Conservation (phyloP, 2,888 invertebrate genomes). For the Watsonalla cultraria region DNA sequence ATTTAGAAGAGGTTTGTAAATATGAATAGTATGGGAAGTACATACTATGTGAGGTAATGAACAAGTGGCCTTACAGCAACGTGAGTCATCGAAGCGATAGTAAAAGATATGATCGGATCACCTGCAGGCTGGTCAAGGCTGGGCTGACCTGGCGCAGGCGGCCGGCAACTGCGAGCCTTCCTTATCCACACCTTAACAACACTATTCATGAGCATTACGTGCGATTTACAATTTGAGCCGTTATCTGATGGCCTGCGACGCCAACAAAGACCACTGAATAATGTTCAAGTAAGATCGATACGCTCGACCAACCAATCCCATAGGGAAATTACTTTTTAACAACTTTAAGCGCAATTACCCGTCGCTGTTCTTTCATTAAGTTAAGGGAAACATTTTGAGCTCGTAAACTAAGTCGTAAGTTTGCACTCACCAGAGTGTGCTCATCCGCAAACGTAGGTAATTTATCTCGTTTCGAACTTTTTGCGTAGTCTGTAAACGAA, state of each 20-base stretch:
- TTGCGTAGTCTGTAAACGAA: neutral
- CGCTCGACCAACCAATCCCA: constrained; percentile 29
- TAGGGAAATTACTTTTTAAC: constrained; percentile 20
- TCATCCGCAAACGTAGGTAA: neutral
- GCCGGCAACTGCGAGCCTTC: constrained; percentile 24
- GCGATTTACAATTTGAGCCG: constrained; percentile 62
- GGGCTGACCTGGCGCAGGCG: constrained; percentile 25
- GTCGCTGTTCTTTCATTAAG: neutral
- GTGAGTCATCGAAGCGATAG: constrained; percentile 38
- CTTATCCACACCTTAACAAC: constrained; percentile 41
- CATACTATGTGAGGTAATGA: constrained; percentile 36
- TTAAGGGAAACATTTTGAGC: neutral
- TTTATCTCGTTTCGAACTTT: neutral
- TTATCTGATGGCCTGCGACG: constrained; percentile 67
- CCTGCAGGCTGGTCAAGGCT: constrained; percentile 55
- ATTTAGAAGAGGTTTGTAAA: too few relatives aligned
- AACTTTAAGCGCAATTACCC: constrained; percentile 10
- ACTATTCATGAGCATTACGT: constrained; percentile 64
- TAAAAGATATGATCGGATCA: constrained; percentile 50
- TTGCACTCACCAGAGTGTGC: neutral
- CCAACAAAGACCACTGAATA: constrained; percentile 58
- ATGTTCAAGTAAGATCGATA: constrained; percentile 56
- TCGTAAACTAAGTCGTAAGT: neutral
- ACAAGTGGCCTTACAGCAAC: constrained; percentile 25
- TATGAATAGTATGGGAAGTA: too few relatives aligned